Base-by-base conservation (phyloP, 1,140 invertebrate species). In the Vollenhovia emeryi region DNA sequence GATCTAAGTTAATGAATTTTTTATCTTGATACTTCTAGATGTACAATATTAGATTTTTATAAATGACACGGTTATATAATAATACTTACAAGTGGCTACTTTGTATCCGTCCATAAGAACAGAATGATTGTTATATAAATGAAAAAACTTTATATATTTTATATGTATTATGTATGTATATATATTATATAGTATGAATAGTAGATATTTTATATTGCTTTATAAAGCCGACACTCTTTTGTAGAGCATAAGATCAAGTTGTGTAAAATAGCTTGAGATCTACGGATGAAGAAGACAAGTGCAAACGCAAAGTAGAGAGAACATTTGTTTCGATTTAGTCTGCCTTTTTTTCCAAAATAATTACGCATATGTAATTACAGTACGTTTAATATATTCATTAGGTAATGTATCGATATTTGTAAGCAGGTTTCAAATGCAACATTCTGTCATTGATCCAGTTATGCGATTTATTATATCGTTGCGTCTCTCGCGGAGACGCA, bases 41-140 rank as follows among this genome's bases (percentile, higher is more conserved):
- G 36, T 74, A 83, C 60, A 45, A 24, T 73, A 59, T 30, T 60
- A 83, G 21, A 75, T 15, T 80, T 59, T 71, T 71, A 74, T 43
- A 33, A 73, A 48, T 83, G 45, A 66, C 36, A 50, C 55, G 24
- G 68, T 18, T 21, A 64, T 33, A 69, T 62, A 55, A 74, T 62
- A 57, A 48, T 2, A 64, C 62, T 3, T 48, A 71, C 48, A 80
- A 68, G 18, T 69, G 15, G 27, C n/a, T 85, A 40, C 64, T 79
- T 79, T 50, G 60, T 59, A 80, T 91, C 90, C 89, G 88, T 91
- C 90, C 90, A 87, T 64, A 30, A 71, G 36, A 87, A n/a, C 30
- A 60, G 0, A 78, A 64, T 85, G 24, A 60, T 83, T 87, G 83
- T 87, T 82, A 27, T 50, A 66, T 50, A 71, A 52, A 66, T 74